Percentiles rank a stretch among this genome's conserved stretches.
phyloP scores from a whole-genome alignment of 2,113 vertebrate species.

The Bubalus kerabau region DNA sequence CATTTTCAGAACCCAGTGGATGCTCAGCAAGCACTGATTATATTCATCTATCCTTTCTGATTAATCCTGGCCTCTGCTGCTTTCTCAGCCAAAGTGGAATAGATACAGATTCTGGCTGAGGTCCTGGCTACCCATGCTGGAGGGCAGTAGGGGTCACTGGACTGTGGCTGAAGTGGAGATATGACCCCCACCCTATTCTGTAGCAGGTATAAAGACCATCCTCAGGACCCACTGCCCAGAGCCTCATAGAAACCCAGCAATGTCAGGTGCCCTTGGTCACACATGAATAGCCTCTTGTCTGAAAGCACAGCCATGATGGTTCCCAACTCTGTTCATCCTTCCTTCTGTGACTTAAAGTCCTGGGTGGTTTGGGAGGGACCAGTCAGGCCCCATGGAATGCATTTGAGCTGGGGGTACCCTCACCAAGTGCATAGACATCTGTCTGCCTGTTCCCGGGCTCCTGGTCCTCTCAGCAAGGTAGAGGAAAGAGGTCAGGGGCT shows the following conservation, averaged over 20 bases:
- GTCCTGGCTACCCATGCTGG: neutral
- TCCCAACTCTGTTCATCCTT: neutral
- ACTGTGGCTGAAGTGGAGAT: neutral
- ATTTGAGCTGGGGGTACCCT: neutral
- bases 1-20: conserved; percentile 14
- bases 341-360: neutral
- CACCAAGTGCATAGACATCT: neutral
- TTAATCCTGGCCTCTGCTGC: neutral
- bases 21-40: neutral
- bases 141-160: neutral
- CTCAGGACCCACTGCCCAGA: conserved; percentile 67
- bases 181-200: neutral
- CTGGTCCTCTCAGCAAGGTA: neutral
- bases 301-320: neutral
- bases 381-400: neutral
- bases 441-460: neutral
- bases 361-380: neutral
- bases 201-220: conserved; percentile 62
- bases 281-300: neutral
- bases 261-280: neutral
- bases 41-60: neutral
- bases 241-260: conserved; percentile 36
- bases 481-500: neutral
- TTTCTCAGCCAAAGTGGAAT: neutral
- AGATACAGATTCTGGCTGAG: neutral